These are phyloP conservation scores for Polyodon spathula DNA, from an alignment of 2,113 vertebrate species.

Conservation along the genomic window DNA sequence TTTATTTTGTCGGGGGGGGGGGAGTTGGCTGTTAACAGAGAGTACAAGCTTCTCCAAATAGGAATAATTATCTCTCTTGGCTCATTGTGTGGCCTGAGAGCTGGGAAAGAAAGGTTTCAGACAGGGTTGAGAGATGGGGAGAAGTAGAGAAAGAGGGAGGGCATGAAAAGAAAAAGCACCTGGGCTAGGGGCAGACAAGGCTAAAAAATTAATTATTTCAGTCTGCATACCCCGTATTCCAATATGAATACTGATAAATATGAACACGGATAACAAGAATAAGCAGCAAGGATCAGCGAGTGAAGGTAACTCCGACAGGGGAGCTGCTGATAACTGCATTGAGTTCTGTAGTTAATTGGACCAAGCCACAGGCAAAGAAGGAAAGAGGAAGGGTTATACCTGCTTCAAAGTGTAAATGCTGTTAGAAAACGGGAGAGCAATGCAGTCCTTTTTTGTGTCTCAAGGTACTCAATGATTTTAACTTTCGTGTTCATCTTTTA, in stretches of 20 bases:
- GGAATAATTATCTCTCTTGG: conserved; percentile 43
- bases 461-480: no score
- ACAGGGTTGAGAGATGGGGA: conserved; percentile 34
- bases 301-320: no score
- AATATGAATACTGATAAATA: neutral
- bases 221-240: neutral
- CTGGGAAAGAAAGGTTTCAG: conserved; percentile 24
- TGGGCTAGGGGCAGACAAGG: conserved; percentile 28
- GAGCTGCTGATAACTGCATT: no score
- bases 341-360: no score
- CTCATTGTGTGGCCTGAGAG: conserved; percentile 61
- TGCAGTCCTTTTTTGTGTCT: no score
- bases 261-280: neutral
- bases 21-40: conserved; percentile 32
- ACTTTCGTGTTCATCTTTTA: no score
- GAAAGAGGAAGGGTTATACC: no score
- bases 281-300: no score
- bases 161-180: conserved; percentile 44
- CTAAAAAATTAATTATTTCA: neutral
- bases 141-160: conserved; percentile 25
- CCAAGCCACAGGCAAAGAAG: no score
- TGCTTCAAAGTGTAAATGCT: no score
- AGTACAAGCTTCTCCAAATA: conserved; percentile 41
- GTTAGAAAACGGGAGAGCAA: no score
- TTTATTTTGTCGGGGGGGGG: conserved; percentile 11